phyloP scores from a whole-genome alignment of 2,888 invertebrate genomes.

The Gymnocheta viridis region DNA sequence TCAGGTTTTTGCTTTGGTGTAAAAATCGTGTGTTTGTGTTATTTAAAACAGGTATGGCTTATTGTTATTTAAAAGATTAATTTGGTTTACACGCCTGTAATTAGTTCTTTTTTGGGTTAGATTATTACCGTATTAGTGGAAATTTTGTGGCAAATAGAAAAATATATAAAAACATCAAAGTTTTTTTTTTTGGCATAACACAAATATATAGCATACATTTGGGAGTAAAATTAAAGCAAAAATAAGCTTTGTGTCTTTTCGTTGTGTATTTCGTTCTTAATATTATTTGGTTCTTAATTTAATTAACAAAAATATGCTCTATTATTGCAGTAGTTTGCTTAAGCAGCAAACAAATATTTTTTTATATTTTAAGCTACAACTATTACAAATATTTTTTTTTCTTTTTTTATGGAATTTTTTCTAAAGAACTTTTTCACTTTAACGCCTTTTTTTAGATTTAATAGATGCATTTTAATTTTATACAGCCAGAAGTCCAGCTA shows the following conservation, averaged over 20 bases:
- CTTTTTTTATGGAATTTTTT: background rate
- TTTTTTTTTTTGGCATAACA: too few relatives aligned
- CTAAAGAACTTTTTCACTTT: conserved; percentile 3
- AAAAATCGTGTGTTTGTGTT: background rate
- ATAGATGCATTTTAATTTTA: background rate
- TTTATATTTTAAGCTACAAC: background rate
- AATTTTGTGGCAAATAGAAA: conserved; percentile 20
- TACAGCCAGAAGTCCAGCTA: background rate
- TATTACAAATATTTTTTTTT: background rate
- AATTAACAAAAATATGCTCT: background rate
- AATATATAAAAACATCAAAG: background rate
- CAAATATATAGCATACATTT: background rate
- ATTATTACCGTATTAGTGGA: conserved; percentile 31
- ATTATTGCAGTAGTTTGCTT: background rate
- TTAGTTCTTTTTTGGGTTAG: conserved; percentile 42
- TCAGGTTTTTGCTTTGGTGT: conserved; percentile 6
- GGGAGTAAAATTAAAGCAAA: background rate
- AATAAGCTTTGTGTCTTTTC: background rate
- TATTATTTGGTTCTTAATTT: too few relatives aligned
- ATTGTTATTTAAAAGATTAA: background rate
- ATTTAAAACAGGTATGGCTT: background rate
- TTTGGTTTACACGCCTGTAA: conserved; percentile 60
- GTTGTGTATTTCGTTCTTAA: background rate
- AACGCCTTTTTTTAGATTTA: conserved; percentile 9
- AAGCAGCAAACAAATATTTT: background rate